Conservation (phyloP, 2,797 vertebrate species). For the Pseudochromis fuscus region DNA sequence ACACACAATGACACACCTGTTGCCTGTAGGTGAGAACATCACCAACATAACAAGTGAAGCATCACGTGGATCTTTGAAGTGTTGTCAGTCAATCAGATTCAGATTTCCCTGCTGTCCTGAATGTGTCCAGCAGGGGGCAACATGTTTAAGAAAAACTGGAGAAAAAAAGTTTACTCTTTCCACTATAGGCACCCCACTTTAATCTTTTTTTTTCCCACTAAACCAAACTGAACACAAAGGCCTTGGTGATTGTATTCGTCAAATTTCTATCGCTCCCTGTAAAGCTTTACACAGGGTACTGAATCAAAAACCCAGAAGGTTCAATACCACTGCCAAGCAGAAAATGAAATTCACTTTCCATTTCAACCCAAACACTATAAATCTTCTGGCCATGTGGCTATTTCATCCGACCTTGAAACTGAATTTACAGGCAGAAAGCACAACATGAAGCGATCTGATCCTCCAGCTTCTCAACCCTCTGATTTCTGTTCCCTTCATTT, state of each 20-base stretch:
- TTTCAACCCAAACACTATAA: constrained; percentile 27
- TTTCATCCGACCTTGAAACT: constrained; percentile 17
- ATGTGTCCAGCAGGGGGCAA: constrained; percentile 62
- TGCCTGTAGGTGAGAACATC: constrained; percentile 29
- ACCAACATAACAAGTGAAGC: neutral
- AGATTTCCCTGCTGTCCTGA: constrained; percentile 6
- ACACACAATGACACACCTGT: constrained; percentile 60
- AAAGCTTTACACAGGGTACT: neutral
- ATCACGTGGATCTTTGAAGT: constrained; percentile 5
- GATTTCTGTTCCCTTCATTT: too few species aligned
- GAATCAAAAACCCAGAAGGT: neutral
- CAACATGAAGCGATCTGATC: neutral
- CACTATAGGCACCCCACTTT: neutral
- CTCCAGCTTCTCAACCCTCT: neutral
- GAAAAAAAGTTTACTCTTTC: neutral
- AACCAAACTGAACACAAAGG: neutral
- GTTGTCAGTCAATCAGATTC: too few species aligned
- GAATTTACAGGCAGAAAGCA: constrained; percentile 3
- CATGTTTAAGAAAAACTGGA: constrained; percentile 11
- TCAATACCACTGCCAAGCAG: neutral
- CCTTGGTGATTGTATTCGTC: constrained; percentile 9
- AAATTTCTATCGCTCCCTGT: constrained; percentile 1
- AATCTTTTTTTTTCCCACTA: neutral
- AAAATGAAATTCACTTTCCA: constrained; percentile 39
- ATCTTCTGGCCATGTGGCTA: constrained; percentile 2